Base-by-base conservation (phyloP, 2,888 invertebrate genomes). In the Camptogramma bilineatum region DNA sequence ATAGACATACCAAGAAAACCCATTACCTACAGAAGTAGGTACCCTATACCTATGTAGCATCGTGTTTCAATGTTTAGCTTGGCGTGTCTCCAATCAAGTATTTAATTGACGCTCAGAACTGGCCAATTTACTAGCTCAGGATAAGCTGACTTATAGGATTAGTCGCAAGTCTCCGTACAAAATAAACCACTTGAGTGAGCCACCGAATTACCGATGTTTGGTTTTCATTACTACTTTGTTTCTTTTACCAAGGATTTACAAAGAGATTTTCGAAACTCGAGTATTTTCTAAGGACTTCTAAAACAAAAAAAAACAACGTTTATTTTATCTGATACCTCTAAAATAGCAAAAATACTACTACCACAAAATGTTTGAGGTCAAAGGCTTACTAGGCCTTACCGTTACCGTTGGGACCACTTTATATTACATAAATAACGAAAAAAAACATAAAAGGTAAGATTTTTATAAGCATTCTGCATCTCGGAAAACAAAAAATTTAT, bases 61-160 rank as follows among this genome's bases (percentile, higher is more conserved):
- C n/a, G 47, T 48, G 9, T 56, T 48, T 55, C 19, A 56, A 34
- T 21, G 39, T 39, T 56, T 21, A 46, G 10, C 48, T 56, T 61
- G 56, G 56, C 53, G 47, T 52, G 50, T 65, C 47, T 60, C 61
- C 57, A 61, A 61, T 65, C 52, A 61, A 61, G 52, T 31, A 56
- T 65, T 60, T 56, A 65, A 65, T 65, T 62, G 61, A 51, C 28
- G 18, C 58, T 51, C 46, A 31, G 57, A 51, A 54, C 51, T 52
- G 44, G 16, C 52, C 62, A 66, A 66, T 66, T 66, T 52, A 24
- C 54, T 28, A 17, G 50, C 54, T 31, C 53, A 31, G 34, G 58
- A 50, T 66, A 39, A 62, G 48, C 53, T 42, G 51, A 57, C 54
- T 65, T 65, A 65, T n/a, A 44, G 31, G 56, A 60, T 65, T 55